These are phyloP conservation scores for Ailuropoda melanoleuca DNA, from an alignment of 2,113 vertebrate genomes.

Conservation along the genomic window DNA sequence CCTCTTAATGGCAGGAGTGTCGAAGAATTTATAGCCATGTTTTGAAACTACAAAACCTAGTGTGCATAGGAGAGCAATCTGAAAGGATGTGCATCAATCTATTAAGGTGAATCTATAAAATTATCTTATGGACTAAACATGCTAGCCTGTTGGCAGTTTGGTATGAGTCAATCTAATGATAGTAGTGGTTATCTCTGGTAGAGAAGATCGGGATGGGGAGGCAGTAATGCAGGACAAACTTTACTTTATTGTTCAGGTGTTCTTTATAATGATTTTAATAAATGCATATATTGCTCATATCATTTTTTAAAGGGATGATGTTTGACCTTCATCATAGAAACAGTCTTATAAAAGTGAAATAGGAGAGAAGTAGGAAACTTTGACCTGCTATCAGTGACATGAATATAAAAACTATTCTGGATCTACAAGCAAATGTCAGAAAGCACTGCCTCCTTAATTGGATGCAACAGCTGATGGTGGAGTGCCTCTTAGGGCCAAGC, in stretches of 20 bases:
- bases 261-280: background rate
- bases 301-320: background rate
- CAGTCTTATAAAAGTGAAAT: background rate
- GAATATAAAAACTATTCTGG: background rate
- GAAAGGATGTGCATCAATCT: background rate
- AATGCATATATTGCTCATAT: background rate
- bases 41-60: background rate
- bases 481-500: background rate
- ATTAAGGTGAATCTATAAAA: background rate
- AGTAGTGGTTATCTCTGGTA: background rate
- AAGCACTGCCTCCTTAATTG: background rate
- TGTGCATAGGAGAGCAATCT: background rate
- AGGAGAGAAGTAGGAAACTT: background rate
- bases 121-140: background rate
- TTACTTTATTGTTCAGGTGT: background rate
- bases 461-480: too few relatives aligned
- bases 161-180: background rate
- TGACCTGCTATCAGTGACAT: background rate
- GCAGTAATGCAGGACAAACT: background rate
- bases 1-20: background rate
- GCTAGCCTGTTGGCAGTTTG: background rate
- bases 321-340: background rate
- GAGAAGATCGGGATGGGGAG: background rate
- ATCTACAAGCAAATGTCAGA: background rate
- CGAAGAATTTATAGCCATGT: background rate